Percentiles rank a stretch among this genome's conserved stretches.
phyloP scores from a whole-genome alignment of 2,113 vertebrate species.

The Mormyrus lacerda region DNA sequence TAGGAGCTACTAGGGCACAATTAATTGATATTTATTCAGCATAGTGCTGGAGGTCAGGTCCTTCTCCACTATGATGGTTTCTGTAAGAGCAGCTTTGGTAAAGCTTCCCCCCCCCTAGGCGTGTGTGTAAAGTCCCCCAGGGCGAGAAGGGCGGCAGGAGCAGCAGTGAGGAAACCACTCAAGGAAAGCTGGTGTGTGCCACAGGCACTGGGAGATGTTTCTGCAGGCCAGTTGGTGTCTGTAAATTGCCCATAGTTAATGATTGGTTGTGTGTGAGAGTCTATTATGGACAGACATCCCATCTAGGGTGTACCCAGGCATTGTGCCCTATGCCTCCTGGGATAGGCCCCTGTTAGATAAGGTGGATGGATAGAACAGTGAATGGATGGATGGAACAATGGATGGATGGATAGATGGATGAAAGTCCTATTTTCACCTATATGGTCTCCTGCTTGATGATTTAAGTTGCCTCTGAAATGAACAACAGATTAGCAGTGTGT shows the following conservation, averaged over 20 bases:
- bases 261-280: not conserved
- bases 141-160: conserved; percentile 22
- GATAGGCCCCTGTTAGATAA: not conserved
- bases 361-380: not conserved
- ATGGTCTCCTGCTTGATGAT: not conserved
- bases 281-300: not conserved
- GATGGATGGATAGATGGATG: not conserved
- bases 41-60: not conserved
- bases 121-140: conserved; percentile 36
- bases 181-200: not conserved
- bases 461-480: not conserved
- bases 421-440: not conserved
- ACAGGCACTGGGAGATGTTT: not conserved
- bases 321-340: not conserved
- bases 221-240: not conserved
- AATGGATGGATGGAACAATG: not conserved
- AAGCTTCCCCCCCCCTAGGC: conserved; percentile 31
- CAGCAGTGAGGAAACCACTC: conserved; percentile 11
- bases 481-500: not conserved
- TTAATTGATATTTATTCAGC: not conserved
- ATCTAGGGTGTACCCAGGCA: not conserved
- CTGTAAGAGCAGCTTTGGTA: conserved; percentile 11
- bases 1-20: not conserved
- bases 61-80: not conserved
- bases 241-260: not conserved